Base-by-base conservation (phyloP, 37 sponge, comb jelly and placozoan species). In the Mnemiopsis leidyi region DNA sequence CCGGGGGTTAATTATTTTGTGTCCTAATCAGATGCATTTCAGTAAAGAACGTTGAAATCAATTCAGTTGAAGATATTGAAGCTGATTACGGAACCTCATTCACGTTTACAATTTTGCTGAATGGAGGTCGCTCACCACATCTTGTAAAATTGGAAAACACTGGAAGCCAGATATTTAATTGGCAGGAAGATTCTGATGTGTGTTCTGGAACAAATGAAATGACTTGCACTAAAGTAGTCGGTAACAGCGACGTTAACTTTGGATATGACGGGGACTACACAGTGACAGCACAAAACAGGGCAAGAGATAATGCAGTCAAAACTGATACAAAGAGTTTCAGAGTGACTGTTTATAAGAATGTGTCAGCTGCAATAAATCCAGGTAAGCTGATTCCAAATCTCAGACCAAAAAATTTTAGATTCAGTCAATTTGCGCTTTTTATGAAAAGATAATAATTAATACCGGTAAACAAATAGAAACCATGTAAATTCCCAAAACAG, bases 121-220 rank as follows among this genome's bases (percentile, higher is more conserved):
- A 48, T 48, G 61, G 61, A 18, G 61, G 61, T 48, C 61, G 61
- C 9, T 48, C 61, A 48, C 61, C 61, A 48, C 61, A 48, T 13
- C 13, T 48, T 5, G 61, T 48, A 13, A 48, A 48, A 13, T 48
- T 48, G 61, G 61, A 48, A 5, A 48, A 13, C 13, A 13, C 5
- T 18, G 13, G 61, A 18, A 48, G 5, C 61, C 5, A 48, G 9
- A 48, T 48, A 18, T 48, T 48, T 48, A 13, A 48, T 13, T 48
- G 61, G 61, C 5, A 48, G 13, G 61, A 13, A 18, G 61, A 48
- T 48, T 48, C 61, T 7, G 33, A 77, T 3, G 20, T 32, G 36
- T 77, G 79, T 32, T 34, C 79, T 32, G 79, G 79, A 36, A 77
- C 79, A 2, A 77, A 77, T 77, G 36, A 28, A 77, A 28, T 77